Base-by-base conservation (phyloP, 2,113 vertebrate species). In the Vanacampus margaritifer region DNA sequence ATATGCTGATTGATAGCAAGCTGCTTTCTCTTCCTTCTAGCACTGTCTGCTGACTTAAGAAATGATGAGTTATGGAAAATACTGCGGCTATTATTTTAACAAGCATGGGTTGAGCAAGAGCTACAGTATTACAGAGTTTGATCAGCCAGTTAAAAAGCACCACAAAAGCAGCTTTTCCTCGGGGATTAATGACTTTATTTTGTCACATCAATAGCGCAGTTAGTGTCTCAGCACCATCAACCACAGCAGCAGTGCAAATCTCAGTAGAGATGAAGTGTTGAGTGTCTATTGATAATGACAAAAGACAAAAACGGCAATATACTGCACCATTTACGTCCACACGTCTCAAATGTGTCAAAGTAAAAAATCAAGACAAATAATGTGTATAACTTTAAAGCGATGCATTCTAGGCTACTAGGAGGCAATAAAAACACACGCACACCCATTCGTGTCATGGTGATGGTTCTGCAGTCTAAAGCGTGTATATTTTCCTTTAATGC, bases 181-280 rank as follows among this genome's bases (percentile, higher is more conserved):
- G 65, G 72, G 75, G 28, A 68, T 41, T 70, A 64, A 84, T 85
- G 73, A 67, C 59, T 89, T 89, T 88, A 89, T 86, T 87, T 80
- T 80, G 63, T 74, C 82, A 90, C 76, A 84, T 78, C 71, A 77
- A 84, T 67, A 86, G 72, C 79, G 84, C 78, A 82, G 68, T 76
- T 69, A 84, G 71, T 74, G 65, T 71, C 73, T 76, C 65, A 70
- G 28, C 35, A 70, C 41, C 66, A 72, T 32, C 58, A 65, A 12
- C 56, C 78, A 76, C 72, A 77, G 71, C 8, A 54, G 63, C 48
- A 71, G 75, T 83, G 67, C 60, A 71, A 60, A 75, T 70, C 64
- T 71, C 73, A 67, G 65, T 58, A 59, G 41, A 84, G 56, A 71
- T 66, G 62, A 77, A 53, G 67, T 74, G 82, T 68, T 56, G 68